Evolutionary conservation across 1,140 invertebrate species (phyloP), one percentile per base, ranked within the genome.

Genomic region (Drosophila pseudoobscura): DNA sequence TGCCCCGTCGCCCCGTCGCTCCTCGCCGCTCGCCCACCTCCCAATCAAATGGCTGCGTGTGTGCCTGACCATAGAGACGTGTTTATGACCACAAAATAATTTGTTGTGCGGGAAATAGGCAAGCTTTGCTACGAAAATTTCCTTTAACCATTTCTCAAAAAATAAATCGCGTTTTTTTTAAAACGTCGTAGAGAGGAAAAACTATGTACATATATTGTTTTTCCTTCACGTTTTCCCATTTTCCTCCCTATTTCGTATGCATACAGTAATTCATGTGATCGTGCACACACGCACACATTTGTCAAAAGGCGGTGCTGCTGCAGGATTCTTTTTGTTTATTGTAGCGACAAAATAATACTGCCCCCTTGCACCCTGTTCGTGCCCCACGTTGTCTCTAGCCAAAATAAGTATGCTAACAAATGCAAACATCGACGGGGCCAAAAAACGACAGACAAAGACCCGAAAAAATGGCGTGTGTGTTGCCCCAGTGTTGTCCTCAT

Each of bases 341-440:
- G 56, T 53, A 60, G 54, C 56, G 64, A 43, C 79, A 55, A 79
- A 72, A 84, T 79, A 84, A 72, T 79, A 79, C 76, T 79, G 62
- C 46, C 55, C 49, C 8, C 22, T 8, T 22, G 26, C 22, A 52
- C 15, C 24, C 46, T 15, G 24, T 24, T 24, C 24, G 24, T 24
- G 24, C 6, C 11, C 2, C n/a, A 9, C 0, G 35, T 39, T 39
- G 9, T 39, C 3, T 0, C 35, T 13, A 4, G 35, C 9, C 35
- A 5, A 39, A 54, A 65, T 63, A 56, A 52, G 64, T 76, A 71
- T 71, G 65, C 75, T 71, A 77, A 69, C 66, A 77, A 76, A 62
- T 71, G 65, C 44, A 78, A 78, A 58, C 50, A 75, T 5, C 44
- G 31, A 47, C 20, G 15, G 47, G 41, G 24, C 22, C 43, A 53